Evolutionary conservation across 2,113 vertebrate genomes (phyloP), one percentile per base, ranked within the genome.

Genomic region (Pardalotus punctatus): DNA sequence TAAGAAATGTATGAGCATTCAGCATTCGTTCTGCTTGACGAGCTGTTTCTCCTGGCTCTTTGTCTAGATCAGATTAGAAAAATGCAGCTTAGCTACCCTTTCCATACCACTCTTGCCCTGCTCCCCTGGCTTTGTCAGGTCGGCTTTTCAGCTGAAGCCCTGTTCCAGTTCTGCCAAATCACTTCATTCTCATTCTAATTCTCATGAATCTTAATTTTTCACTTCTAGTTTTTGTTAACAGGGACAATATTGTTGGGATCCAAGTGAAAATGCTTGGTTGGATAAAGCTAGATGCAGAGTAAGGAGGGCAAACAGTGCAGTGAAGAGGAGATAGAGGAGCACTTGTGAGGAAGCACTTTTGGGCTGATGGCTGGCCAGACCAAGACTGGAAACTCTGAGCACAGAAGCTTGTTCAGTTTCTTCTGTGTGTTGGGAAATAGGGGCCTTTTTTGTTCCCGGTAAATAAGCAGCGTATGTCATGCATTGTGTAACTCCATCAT

Each of bases 61-160:
- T 56, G 79, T 50, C 47, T 88, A 88, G 76, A 73, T 78, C 76
- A 93, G 86, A 54, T 86, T 62, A 90, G 86, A 90, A 93, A 94
- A 95, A 88, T 73, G 58, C 54, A 57, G 50, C 13, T 90, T 92
- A 90, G 58, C 58, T 95, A 88, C 79, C 67, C 74, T 88, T 90
- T 92, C 90, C 58, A 58, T 93, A 70, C 54, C 82, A 58, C n/a
- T 83, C 62, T 66, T 90, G 40, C 42, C 65, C 42, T 45, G 21
- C 62, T 94, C 36, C 48, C 8, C 0, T 22, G 65, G 45, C 79
- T 93, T 88, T 6, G 6, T 33, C 0, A 2, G 33, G 58, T 58
- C 2, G 0, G 45, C 45, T 62, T 94, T 92, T 35, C 50, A 73
- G 47, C 6, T 86, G 66, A 77, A 86, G 18, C 27, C 25, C 28